Conservation (phyloP, 2,888 invertebrate species). For the Conops quadrifasciatus region DNA sequence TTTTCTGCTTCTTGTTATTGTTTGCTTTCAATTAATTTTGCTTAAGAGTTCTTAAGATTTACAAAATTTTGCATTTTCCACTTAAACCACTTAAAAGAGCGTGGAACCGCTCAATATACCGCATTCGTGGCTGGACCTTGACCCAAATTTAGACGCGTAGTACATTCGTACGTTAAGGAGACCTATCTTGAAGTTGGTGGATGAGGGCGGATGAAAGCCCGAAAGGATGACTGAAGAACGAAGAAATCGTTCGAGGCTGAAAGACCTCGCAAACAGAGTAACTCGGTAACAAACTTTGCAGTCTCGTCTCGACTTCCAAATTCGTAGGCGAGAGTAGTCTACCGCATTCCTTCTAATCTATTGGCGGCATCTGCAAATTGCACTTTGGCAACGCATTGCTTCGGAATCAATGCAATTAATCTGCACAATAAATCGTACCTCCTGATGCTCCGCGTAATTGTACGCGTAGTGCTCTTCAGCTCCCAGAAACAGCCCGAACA, state of each 20-base stretch:
- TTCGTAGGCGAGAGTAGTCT: neutral
- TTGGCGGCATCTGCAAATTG: neutral
- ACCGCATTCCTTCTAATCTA: neutral
- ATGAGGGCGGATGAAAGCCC: no score
- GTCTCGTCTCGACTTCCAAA: no score
- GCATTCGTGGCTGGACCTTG: slow-evolving; percentile 36
- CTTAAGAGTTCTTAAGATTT: slow-evolving; percentile 33
- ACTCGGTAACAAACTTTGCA: no score
- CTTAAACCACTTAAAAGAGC: slow-evolving; percentile 39
- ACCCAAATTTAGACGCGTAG: slow-evolving; percentile 35
- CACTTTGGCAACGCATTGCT: slow-evolving; percentile 24
- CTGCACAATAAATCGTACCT: slow-evolving; percentile 23
- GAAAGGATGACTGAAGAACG: no score
- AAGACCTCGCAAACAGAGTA: no score
- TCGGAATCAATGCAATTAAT: slow-evolving; percentile 25
- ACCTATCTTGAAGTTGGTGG: no score
- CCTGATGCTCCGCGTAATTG: neutral
- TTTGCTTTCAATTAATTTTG: slow-evolving; percentile 28
- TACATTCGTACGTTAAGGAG: no score
- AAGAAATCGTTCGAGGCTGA: no score
- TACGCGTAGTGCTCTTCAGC: neutral
- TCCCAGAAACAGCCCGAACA: neutral
- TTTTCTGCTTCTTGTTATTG: neutral
- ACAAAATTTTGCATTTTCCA: slow-evolving; percentile 42
- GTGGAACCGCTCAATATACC: neutral